Evolutionary conservation across 2,888 invertebrate species (phyloP), one percentile per base, ranked within the genome.

Genomic region (Drosophila setosimentum): DNA sequence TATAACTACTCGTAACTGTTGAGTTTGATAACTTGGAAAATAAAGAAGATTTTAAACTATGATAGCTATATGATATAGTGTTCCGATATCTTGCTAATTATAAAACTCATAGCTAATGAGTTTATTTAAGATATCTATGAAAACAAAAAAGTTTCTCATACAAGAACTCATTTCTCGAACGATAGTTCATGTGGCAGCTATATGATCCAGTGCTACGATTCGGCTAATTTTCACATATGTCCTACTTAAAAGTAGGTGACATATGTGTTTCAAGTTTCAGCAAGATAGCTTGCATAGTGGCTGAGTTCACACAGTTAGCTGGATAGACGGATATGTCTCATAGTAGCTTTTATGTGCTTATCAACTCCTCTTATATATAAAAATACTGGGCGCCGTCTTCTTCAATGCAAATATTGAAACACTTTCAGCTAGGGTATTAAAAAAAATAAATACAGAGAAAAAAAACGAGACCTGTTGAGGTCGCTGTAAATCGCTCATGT

Each of bases 401-500:
- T 16, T 21, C 11, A 24, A 24, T 24, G 16, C 16, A 24, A 32
- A 21, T 21, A 10, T 10, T 2, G 2, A 24, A 18, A 7, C 16
- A 33, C 24, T 6, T 3, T 35, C 11, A 18, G 10, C 27, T 11
- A 35, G n/a, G 2, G 37, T 16, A 35, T 27, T 11, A 21, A 11
- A 18, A 30, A 21, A 35, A 33, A 2, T 54, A 42, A 61, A 18
- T 16, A 33, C 16, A 7, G 2, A 3, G 16, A 42, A 45, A 45
- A 21, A 24, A 45, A 4, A 3, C 1, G 57, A 76, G 66, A 80
- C 81, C 77, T 66, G 72, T 76, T 71, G 76, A 72, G 62, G 65
- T 67, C 57, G 65, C 57, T 58, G 32, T 49, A 66, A 77, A 58
- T 45, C 33, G 30, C 27, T 3, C 21, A 69, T 37, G 18, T 21